Evolutionary conservation across 1,140 invertebrate species (phyloP).

Genomic region (Sminthurinus signatus): DNA sequence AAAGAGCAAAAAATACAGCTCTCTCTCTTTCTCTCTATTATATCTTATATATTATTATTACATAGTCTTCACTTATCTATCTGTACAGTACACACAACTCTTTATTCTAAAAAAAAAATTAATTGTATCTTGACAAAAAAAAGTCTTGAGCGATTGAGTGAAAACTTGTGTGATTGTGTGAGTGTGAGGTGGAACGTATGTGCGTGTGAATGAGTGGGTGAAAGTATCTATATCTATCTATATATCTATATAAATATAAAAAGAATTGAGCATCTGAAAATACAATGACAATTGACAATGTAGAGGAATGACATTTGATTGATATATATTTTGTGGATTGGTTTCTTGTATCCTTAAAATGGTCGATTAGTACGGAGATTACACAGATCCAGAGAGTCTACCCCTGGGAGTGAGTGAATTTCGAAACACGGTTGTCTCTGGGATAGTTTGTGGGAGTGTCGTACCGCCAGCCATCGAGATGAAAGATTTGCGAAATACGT

Average conservation of each 20-base stretch:
- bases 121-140: no score
- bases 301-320: not conserved
- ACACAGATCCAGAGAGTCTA: slow-evolving; percentile 74
- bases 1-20: not conserved
- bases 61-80: no score
- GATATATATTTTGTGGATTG: not conserved
- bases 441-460: slow-evolving; percentile 58
- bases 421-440: slow-evolving; percentile 65
- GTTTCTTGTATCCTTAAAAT: not conserved
- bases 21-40: not conserved
- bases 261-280: no score
- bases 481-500: slow-evolving; percentile 25
- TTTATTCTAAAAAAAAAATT: no score
- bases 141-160: no score
- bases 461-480: slow-evolving; percentile 18
- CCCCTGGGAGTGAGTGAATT: slow-evolving; percentile 72
- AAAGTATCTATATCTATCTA: no score
- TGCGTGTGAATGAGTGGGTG: not conserved
- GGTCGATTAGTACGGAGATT: slow-evolving; percentile 67
- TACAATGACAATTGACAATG: no score
- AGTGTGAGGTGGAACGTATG: not conserved
- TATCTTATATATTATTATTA: not conserved
- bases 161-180: no score
- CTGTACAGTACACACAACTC: no score
- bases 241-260: no score